Evolutionary conservation across 2,113 vertebrate genomes (phyloP), one percentile per base, ranked within the genome.

Genomic region (Plectropomus leopardus): DNA sequence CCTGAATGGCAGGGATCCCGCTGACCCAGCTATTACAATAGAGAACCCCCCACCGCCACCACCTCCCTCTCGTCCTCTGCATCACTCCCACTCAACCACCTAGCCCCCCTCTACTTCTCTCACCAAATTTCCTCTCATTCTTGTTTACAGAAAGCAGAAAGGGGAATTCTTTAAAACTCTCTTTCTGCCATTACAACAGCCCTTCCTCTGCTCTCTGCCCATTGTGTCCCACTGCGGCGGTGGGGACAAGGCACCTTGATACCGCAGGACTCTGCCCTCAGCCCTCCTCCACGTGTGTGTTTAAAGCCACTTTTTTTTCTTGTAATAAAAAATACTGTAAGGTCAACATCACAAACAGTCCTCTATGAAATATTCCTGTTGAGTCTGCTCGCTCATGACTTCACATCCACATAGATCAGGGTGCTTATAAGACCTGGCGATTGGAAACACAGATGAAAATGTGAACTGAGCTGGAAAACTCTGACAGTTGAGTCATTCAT

Each of bases 1-100:
- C 76, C 93, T 93, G 92, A 85, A 91, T 88, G 89, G 93, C 84
- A 78, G 77, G 53, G 86, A 95, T 94, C 92, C 89, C 84, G 90
- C 83, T 93, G 95, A 94, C 94, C 91, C 53, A 83, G 87, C 90
- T 85, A 82, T 72, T 80, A 91, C 84, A 93, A 93, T 82, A 72
- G 85, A 80, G 82, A 82, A 58, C 63, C 63, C 36, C 64, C 36
- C 2, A 5, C 45, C 40, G 1, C 1, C 11, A 15, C 4, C 3
- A 15, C 66, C 50, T 42, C 76, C 45, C 21, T 50, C 67, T 24
- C 71, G 50, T 63, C 80, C 72, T 72, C 81, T 60, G 69, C 85
- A 82, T 74, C 47, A 21, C 65, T 72, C 66, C 77, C 74, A 63
- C 80, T 77, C 76, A 79, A 13, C 77, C 81, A 76, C 78, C 58